A percentile compares a stretch with the other conserved stretches of the same genome.
Conservation (phyloP, 2,888 invertebrate genomes). For the Hetaerina titia region DNA sequence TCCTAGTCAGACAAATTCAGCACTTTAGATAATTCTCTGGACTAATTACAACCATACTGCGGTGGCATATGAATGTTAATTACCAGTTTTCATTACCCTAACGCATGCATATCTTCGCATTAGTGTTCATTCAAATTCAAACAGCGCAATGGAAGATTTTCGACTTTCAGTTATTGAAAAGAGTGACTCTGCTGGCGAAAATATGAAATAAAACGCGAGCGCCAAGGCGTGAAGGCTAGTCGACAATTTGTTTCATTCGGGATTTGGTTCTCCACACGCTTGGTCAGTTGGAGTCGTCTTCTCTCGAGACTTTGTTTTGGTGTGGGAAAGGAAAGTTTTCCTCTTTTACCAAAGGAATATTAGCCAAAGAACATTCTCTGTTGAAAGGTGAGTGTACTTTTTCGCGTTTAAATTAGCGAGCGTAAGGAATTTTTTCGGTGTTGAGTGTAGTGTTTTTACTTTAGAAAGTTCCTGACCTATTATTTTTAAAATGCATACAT, state of each 20-base stretch:
- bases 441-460: background rate
- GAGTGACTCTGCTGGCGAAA: background rate
- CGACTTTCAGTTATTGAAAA: background rate
- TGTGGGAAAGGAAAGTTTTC: background rate
- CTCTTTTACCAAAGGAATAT: background rate
- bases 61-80: no score
- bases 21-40: no score
- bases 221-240: background rate
- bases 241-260: background rate
- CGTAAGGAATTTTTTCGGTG: background rate
- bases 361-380: background rate
- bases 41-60: no score
- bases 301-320: background rate
- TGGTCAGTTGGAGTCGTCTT: background rate
- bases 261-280: no score
- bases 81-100: no score
- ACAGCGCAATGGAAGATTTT: background rate
- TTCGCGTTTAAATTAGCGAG: background rate
- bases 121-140: no score
- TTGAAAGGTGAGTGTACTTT: background rate
- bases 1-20: no score
- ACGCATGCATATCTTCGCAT: no score
- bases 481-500: background rate
- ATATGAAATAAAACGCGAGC: background rate
- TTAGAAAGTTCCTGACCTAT: constrained; percentile 15